These are phyloP conservation scores for Sparidentex hasta DNA, from an alignment of 2,797 vertebrate genomes.

Conservation along the genomic window DNA sequence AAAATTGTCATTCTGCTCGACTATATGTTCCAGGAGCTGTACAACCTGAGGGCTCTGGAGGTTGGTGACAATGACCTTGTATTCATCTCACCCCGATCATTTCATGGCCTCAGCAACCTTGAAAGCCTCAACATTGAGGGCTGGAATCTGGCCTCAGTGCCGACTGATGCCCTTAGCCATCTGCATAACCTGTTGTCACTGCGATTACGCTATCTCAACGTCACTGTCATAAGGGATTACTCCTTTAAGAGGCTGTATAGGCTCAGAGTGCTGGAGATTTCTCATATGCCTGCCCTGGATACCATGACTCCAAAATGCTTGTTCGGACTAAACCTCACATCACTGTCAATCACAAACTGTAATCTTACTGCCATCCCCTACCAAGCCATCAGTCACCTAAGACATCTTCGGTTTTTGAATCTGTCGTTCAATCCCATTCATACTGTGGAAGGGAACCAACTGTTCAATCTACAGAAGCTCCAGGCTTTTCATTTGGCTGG, in stretches of 20 bases:
- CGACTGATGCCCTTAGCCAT: slow-evolving; percentile 97
- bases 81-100: slow-evolving; percentile 96
- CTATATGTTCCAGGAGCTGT: slow-evolving; percentile 99
- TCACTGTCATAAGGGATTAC: slow-evolving; percentile 94
- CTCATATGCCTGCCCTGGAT: slow-evolving; percentile 95
- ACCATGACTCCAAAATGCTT: slow-evolving; percentile 96
- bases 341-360: slow-evolving; percentile 94
- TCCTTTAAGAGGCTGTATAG: slow-evolving; percentile 96
- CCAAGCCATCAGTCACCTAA: slow-evolving; percentile 94
- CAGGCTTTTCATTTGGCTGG: slow-evolving; percentile 97
- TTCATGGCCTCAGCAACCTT: slow-evolving; percentile 96
- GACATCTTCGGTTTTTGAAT: slow-evolving; percentile 96
- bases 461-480: slow-evolving; percentile 94
- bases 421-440: slow-evolving; percentile 97
- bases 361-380: slow-evolving; percentile 95
- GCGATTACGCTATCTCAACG: slow-evolving; percentile 92
- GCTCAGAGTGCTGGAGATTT: slow-evolving; percentile 94
- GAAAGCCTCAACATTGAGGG: slow-evolving; percentile 96
- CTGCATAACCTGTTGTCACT: slow-evolving; percentile 94
- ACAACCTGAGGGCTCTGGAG: slow-evolving; percentile 96
- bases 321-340: slow-evolving; percentile 96
- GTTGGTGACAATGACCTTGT: slow-evolving; percentile 98
- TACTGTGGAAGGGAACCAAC: slow-evolving; percentile 94
- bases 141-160: slow-evolving; percentile 95
- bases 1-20: slow-evolving; percentile 99